Evolutionary conservation across 2,888 invertebrate species (phyloP), one percentile per base, ranked within the genome.

Genomic region (Auanema sp.): DNA sequence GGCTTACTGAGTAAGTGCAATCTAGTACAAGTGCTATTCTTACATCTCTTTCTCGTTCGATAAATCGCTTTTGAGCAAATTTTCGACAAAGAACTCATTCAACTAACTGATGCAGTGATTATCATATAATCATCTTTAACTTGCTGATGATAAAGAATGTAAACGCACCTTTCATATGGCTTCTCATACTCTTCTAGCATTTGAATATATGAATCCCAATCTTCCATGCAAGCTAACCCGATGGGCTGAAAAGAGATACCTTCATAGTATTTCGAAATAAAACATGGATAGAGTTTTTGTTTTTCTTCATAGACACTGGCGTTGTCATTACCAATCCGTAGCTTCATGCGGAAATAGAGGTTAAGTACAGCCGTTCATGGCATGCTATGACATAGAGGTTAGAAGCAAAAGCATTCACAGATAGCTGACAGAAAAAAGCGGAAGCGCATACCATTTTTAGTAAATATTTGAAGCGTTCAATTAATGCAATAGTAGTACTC

Each of bases 161-260:
- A 33, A 33, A 51, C 66, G 25, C 44, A 72, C 72, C 67, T 63
- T 52, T 65, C 65, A 58, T 62, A 69, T 14, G 71, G 71, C 49
- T 70, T 67, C 16, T 60, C 58, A 58, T 66, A 72, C 53, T 80
- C 80, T 49, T 79, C 80, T 40, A 81, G 64, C 79, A 81, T 78
- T 63, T 74, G 73, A 41, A 76, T 75, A 61, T 78, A 81, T 21
- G 79, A 79, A 53, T 79, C 78, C 81, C 81, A 81, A 49, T 77
- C 76, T 58, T 81, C 80, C 78, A 81, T 79, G 60, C 77, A 79
- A 1, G 79, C 77, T 47, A 81, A 58, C 42, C 80, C 81, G 43
- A 77, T 71, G 16, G 79, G 79, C 80, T 81, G 69, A 59, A 81
- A 79, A 5, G 33, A 47, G 21, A 23, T 2, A 23, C 4, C 24